Conservation (phyloP, 2,113 vertebrate species). For the Pica pica region DNA sequence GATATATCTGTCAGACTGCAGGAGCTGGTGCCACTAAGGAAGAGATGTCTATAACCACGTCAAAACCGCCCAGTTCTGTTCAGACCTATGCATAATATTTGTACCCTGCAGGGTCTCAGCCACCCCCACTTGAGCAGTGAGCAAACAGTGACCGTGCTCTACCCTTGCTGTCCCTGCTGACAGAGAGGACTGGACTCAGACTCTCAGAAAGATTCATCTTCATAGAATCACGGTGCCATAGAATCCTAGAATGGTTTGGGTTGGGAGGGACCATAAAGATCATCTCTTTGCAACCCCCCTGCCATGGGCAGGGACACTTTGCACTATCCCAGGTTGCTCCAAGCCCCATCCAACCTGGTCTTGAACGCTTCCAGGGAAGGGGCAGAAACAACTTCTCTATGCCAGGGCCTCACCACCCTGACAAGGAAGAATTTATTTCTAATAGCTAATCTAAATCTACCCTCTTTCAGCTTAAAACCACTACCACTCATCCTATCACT, state of each 20-base stretch:
- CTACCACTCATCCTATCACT: not conserved
- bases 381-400: not conserved
- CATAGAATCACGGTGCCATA: not conserved
- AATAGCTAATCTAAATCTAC: not conserved
- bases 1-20: not conserved
- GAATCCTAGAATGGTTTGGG: not conserved
- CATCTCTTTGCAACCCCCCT: accelerated
- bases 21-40: not conserved
- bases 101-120: not conserved
- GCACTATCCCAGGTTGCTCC: not conserved
- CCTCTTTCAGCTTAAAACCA: not conserved
- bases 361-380: not conserved
- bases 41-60: not conserved
- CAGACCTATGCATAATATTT: not conserved
- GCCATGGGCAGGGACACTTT: accelerated
- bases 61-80: not conserved
- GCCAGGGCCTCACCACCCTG: not conserved
- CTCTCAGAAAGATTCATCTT: not conserved
- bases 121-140: accelerated
- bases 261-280: not conserved
- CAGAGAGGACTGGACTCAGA: not conserved
- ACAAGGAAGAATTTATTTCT: not conserved
- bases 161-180: not conserved
- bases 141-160: not conserved
- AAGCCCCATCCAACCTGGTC: not conserved